These are phyloP conservation scores for Sturnus vulgaris DNA, from an alignment of 2,113 vertebrate genomes.

Conservation along the genomic window DNA sequence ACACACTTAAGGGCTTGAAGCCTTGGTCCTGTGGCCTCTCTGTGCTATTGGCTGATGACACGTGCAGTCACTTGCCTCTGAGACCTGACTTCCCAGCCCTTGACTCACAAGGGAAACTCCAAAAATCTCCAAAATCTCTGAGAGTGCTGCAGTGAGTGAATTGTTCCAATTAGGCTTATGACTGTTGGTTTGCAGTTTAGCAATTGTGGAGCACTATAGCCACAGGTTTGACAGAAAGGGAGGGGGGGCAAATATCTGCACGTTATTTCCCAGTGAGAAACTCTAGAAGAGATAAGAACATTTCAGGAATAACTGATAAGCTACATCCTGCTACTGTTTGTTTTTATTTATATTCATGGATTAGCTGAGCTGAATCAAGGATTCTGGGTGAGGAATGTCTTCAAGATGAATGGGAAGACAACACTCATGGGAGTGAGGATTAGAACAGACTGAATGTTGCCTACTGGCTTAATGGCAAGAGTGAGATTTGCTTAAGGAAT, in stretches of 20 bases:
- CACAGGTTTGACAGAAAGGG: neutral
- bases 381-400: neutral
- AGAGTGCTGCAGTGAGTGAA: neutral
- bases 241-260: neutral
- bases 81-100: neutral
- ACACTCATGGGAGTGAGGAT: neutral
- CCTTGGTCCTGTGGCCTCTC: neutral
- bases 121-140: neutral
- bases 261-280: constrained; percentile 23
- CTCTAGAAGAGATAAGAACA: constrained; percentile 7
- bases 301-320: constrained; percentile 40
- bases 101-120: neutral
- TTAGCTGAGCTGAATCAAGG: neutral
- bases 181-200: neutral
- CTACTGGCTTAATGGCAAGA: neutral
- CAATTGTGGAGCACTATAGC: neutral
- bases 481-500: neutral
- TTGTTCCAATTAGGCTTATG: neutral
- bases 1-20: neutral
- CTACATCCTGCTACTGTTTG: constrained; percentile 10
- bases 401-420: neutral
- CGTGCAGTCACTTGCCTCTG: neutral
- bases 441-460: neutral
- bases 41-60: neutral
- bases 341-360: constrained; percentile 10